Conservation (phyloP, 2,113 vertebrate genomes). For the Fregetta grallaria region DNA sequence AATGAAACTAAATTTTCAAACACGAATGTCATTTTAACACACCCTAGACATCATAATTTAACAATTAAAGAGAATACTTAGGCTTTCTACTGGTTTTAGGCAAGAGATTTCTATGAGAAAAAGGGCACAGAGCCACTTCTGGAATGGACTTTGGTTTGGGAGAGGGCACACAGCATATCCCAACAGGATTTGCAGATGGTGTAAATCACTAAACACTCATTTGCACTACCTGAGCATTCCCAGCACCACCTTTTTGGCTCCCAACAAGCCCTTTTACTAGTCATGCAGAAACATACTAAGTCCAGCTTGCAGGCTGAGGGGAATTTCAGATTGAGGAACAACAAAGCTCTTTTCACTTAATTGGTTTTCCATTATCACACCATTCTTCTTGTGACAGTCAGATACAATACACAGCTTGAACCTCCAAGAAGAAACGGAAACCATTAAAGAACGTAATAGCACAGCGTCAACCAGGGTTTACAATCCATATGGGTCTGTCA, state of each 20-base stretch:
- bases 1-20: not conserved
- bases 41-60: not conserved
- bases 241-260: not conserved
- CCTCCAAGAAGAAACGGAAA: not conserved
- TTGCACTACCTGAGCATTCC: not conserved
- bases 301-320: not conserved
- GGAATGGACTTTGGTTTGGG: not conserved
- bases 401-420: not conserved
- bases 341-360: not conserved
- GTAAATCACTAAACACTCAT: not conserved
- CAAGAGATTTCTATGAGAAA: not conserved
- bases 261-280: not conserved
- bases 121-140: not conserved
- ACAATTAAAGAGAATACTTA: not conserved
- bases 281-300: not conserved
- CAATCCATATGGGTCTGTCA: not conserved
- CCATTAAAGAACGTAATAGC: not conserved
- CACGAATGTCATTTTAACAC: not conserved
- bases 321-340: not conserved
- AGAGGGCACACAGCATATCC: not conserved
- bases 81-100: not conserved
- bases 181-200: not conserved
- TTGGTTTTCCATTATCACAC: not conserved
- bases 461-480: not conserved
- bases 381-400: not conserved